Evolutionary conservation across 2,113 vertebrate species (phyloP), one percentile per base, ranked within the genome.

Genomic region (Synodontis membranacea): DNA sequence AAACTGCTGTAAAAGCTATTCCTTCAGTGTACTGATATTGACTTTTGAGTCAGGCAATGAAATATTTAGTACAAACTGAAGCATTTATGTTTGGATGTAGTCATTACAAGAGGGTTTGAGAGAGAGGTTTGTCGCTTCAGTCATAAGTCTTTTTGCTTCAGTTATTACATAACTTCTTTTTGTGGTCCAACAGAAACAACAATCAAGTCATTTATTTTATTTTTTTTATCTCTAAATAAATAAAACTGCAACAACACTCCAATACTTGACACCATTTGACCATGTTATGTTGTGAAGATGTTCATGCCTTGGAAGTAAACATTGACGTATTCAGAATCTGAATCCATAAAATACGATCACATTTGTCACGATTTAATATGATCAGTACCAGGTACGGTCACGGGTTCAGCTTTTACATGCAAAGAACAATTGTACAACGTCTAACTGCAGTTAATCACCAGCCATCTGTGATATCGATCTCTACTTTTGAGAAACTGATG

Each of bases 331-430:
- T 60, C 48, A 44, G 4, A 64, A 60, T 48, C 48, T n/a, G 1
- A 54, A 42, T 50, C 7, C 34, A 86, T 80, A 37, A 7, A 58
- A 5, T 54, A 75, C 17, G 17, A 58, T 34, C 9, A 31, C 23
- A 19, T 37, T 42, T 23, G 50, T 82, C 12, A 42, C 64, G 48
- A 80, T 56, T 52, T 62, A 86, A 89, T 52, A n/a, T 3, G 28
- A 5, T 66, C 60, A 25, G 10, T 48, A 75, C 1, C 17, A 48
- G 58, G 19, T 56, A 85, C 2, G 2, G 37, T 60, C 37, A 14
- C 83, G 6, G 9, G 44, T 14, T 56, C 52, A 17, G 42, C 3
- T 15, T 17, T 86, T 84, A 75, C 83, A 88, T 81, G 81, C 86
- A 88, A 54, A 85, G 52, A 56, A 66, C 1, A 42, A 12, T 44